Evolutionary conservation across 2,113 vertebrate genomes (phyloP).

Genomic region (Himantopus leucocephalus): DNA sequence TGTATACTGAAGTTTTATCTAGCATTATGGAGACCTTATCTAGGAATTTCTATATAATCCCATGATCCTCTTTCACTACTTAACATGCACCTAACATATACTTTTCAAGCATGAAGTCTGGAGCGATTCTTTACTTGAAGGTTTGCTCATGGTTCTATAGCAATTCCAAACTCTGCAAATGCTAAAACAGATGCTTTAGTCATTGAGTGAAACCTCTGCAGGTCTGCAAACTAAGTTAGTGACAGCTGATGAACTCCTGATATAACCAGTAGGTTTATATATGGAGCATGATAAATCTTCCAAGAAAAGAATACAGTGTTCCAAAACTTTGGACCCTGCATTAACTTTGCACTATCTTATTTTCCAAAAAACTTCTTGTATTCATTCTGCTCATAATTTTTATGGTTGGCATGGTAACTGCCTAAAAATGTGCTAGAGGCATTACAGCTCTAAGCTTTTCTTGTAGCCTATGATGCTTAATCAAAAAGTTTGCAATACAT

Average conservation of each 20-base stretch:
- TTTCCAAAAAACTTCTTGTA: slow-evolving; percentile 34
- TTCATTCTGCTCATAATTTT: slow-evolving; percentile 59
- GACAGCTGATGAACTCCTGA: slow-evolving; percentile 1
- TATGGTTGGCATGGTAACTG: slow-evolving; percentile 63
- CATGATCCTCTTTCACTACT: not conserved
- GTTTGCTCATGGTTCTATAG: not conserved
- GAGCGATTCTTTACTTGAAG: not conserved
- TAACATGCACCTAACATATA: not conserved
- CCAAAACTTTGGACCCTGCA: slow-evolving; percentile 29
- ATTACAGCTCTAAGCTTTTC: slow-evolving; percentile 64
- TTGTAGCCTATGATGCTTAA: slow-evolving; percentile 62
- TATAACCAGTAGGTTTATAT: slow-evolving; percentile 3
- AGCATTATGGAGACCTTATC: not conserved
- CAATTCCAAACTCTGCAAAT: not conserved
- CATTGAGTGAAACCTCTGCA: not conserved
- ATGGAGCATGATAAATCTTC: slow-evolving; percentile 17
- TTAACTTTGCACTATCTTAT: slow-evolving; percentile 47
- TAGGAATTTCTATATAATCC: not conserved
- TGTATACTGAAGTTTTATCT: not conserved
- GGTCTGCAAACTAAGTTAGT: not conserved
- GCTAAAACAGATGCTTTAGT: not conserved
- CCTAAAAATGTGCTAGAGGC: slow-evolving; percentile 64
- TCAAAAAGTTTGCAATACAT: slow-evolving; percentile 73
- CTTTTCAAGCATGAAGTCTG: not conserved
- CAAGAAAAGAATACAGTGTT: not conserved